Evolutionary conservation across 2,888 invertebrate species (phyloP), one percentile per base, ranked within the genome.

Genomic region (Spisula solida): DNA sequence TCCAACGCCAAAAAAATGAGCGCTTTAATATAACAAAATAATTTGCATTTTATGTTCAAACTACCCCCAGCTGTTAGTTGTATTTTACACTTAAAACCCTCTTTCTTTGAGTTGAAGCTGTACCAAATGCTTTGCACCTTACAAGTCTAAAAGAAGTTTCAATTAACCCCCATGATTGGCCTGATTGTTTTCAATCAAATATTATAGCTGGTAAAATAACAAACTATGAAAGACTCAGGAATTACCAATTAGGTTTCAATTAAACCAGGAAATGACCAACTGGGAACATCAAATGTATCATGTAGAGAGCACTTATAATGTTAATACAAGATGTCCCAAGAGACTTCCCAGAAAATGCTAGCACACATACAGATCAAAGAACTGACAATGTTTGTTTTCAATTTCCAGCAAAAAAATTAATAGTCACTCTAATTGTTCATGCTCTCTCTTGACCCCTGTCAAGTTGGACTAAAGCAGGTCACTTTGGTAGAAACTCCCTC

Each of bases 181-280:
- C 60, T 66, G 25, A 66, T 66, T 66, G 25, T 66, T 25, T 66
- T 25, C 60, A 66, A 66, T 66, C 25, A n/a, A 66, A 66, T 66
- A 66, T 66, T 66, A 66, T 10, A 66, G 60, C 60, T 25, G 25
- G 60, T 66, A 66, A 66, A 66, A 66, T 66, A 66, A 66, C 60
- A 66, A 66, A 25, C n/a, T 25, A 10, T 5, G 25, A 10, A 25
- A 20, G 25, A 66, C 60, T 25, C n/a, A 25, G 60, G n/a, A 66
- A 25, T 66, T 66, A 66, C 60, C 25, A 66, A 66, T 66, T 66
- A 66, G 60, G 51, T 66, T 66, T 66, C 60, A 66, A 66, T 66
- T 25, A 66, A 66, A 25, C 25, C 25, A n/a, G 25, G 60, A 66
- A 34, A 31, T 75, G 18, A 2, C 31, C 34, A 75, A 34, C 31